Evolutionary conservation across 2,888 invertebrate species (phyloP).

Genomic region (Yponomeuta malinellus): DNA sequence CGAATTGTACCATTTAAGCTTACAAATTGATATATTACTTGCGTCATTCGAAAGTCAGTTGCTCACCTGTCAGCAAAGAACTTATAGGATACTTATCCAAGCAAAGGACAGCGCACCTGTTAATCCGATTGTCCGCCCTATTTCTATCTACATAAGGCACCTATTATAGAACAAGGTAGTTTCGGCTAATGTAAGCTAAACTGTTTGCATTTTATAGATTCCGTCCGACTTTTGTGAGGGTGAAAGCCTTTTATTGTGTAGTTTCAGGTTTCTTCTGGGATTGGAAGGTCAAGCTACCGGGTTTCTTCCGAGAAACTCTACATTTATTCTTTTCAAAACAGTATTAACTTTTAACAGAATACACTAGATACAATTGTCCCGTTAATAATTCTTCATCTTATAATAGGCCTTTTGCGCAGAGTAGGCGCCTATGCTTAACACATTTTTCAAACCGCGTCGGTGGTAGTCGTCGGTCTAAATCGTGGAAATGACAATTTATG

Average conservation of each 20-base stretch:
- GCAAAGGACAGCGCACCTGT: neutral
- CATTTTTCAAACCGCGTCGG: too few relatives aligned
- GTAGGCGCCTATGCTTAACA: too few relatives aligned
- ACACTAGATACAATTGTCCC: too few relatives aligned
- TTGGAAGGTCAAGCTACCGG: neutral
- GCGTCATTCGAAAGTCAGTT: neutral
- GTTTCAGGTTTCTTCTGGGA: neutral
- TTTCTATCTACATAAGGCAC: neutral
- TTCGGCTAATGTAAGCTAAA: neutral
- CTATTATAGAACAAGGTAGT: neutral
- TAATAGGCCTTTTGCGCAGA: too few relatives aligned
- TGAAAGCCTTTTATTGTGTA: neutral
- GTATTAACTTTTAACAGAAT: too few relatives aligned
- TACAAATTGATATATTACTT: conserved; percentile 10
- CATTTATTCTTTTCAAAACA: neutral
- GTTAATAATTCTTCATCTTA: too few relatives aligned
- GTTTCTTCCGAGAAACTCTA: neutral
- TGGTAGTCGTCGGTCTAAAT: too few relatives aligned
- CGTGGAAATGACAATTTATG: too few relatives aligned
- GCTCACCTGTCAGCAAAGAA: neutral
- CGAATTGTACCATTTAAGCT: too few relatives aligned
- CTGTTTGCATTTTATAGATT: conserved; percentile 12
- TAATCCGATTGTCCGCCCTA: neutral
- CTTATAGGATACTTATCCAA: neutral
- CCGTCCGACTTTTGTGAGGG: neutral